Conservation (phyloP, 2,113 vertebrate genomes). For the Podocnemis expansa region DNA sequence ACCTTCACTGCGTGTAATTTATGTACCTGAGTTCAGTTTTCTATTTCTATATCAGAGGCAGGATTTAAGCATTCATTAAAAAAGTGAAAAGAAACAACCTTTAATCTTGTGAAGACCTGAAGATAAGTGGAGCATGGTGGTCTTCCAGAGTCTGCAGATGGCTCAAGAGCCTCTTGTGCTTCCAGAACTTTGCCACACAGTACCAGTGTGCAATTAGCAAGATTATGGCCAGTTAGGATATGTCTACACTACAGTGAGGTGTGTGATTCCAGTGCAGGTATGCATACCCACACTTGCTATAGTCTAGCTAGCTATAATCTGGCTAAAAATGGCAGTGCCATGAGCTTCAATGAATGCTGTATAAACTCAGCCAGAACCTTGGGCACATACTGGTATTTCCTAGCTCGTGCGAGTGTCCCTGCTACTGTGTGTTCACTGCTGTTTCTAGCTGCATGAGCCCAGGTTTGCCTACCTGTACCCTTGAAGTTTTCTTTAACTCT, state of each 20-base stretch:
- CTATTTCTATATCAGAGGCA: background rate
- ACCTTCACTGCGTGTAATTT: background rate
- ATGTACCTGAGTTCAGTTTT: background rate
- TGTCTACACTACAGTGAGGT: too few species aligned
- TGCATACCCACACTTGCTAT: too few species aligned
- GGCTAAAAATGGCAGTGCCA: too few species aligned
- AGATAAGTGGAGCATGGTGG: background rate
- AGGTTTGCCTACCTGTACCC: too few species aligned
- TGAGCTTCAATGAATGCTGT: background rate
- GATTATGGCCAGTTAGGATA: background rate
- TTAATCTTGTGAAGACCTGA: background rate
- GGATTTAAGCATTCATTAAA: background rate
- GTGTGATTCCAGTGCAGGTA: too few species aligned
- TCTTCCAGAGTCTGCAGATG: background rate
- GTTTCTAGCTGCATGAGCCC: background rate
- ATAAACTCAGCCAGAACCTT: background rate
- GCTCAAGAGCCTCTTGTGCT: background rate
- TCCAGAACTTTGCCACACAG: background rate
- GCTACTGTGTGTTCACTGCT: background rate
- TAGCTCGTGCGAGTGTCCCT: background rate
- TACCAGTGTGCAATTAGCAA: background rate
- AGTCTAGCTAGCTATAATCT: too few species aligned
- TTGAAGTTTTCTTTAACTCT: background rate
- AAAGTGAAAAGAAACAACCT: background rate
- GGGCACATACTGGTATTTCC: background rate